phyloP scores from a whole-genome alignment of 2,797 vertebrate genomes.

The Diceros bicornis region DNA sequence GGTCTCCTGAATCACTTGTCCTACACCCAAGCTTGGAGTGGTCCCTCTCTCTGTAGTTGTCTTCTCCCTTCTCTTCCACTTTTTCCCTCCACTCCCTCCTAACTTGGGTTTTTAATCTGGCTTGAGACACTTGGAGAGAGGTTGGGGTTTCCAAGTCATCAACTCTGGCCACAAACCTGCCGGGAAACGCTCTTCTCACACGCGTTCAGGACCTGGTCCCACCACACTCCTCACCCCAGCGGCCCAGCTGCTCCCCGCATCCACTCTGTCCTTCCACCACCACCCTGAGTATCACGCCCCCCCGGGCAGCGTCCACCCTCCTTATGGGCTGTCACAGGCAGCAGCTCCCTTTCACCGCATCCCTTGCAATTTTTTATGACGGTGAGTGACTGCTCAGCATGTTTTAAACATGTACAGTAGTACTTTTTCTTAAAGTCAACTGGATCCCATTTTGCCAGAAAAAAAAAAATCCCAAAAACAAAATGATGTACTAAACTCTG shows the following conservation, averaged over 20 bases:
- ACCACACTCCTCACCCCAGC: neutral
- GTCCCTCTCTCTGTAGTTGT: neutral
- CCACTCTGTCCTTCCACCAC: neutral
- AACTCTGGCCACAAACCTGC: neutral
- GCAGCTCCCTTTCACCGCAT: neutral
- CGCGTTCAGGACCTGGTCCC: neutral
- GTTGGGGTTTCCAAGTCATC: neutral
- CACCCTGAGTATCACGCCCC: too few relatives aligned
- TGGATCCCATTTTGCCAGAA: neutral
- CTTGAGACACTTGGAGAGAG: neutral
- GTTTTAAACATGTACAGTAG: neutral
- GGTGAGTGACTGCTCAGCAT: too few relatives aligned
- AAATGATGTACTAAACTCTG: neutral
- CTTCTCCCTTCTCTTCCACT: neutral
- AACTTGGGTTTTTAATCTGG: neutral
- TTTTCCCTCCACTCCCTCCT: neutral
- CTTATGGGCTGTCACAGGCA: neutral
- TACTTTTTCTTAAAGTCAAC: neutral
- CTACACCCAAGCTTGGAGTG: fast-evolving
- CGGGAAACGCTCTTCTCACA: neutral
- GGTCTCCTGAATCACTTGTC: neutral
- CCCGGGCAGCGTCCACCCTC: too few relatives aligned
- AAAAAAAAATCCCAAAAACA: neutral
- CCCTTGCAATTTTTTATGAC: neutral
- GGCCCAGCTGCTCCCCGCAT: neutral